Base-by-base conservation (phyloP, 2,888 invertebrate species). In the Mantis religiosa region DNA sequence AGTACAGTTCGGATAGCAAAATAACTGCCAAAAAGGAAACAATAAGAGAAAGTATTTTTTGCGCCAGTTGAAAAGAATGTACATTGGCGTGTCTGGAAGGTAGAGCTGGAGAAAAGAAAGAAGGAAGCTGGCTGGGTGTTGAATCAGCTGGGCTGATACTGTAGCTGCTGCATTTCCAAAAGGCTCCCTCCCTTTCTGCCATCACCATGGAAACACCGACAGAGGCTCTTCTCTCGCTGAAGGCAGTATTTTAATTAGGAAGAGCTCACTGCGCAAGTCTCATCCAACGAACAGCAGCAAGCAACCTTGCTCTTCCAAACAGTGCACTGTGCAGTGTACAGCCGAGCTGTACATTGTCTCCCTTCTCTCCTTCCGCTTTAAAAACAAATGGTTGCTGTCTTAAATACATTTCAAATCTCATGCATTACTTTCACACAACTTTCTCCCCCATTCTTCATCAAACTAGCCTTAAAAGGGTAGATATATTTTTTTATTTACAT, bases 211-310 rank as follows among this genome's bases (percentile, higher is more conserved):
- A 34, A 81, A 88, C 88, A 83, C 34, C 54, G 54, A 71, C 54
- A 71, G 20, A 71, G 84, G 28, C 20, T 28, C 47, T 85, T 34
- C 87, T 89, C 88, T 89, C 82, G 90, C 90, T 90, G 86, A 89
- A 88, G 90, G 89, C 90, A 88, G 87, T 85, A 86, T 90, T 90
- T 90, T 90, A 90, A 90, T 90, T 90, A 90, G 90, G 90, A 88
- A 84, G 83, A 28, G 30, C 28, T n/a, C 20, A 81, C 71, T 86
- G 88, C 90, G 90, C 90, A 89, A 87, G 90, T 83, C 30, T 81
- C 87, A 27, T 15, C 84, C 82, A 25, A 25, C 54, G n/a, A n/a
- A n/a, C n/a, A n/a, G n/a, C 85, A 25, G 54, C 25, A 71, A 25
- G 54, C 25, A 20, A 2, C 20, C 54, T 25, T 6, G 54, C 20